A percentile compares a stretch with the other conserved stretches of the same genome.
Conservation (phyloP, 2,797 vertebrate genomes). For the Phataginus tricuspis region DNA sequence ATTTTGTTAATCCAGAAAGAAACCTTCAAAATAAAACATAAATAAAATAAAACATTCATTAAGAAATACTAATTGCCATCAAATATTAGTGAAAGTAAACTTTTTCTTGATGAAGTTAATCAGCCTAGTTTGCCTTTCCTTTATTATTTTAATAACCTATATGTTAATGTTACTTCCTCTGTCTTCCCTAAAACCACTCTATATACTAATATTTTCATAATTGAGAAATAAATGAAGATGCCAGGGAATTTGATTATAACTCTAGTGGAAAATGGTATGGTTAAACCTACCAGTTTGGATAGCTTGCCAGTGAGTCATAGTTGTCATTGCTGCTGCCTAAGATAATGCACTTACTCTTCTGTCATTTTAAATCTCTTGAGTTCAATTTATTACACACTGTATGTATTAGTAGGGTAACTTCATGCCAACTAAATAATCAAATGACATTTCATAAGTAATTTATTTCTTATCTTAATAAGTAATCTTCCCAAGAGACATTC, state of each 20-base stretch:
- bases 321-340: constrained; percentile 62
- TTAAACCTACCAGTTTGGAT: constrained; percentile 56
- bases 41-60: not conserved
- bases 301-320: constrained; percentile 65
- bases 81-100: not conserved
- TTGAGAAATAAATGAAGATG: constrained; percentile 28
- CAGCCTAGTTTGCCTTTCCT: not conserved
- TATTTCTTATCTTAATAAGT: constrained; percentile 65
- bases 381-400: constrained; percentile 58
- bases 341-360: constrained; percentile 66
- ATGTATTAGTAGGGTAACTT: constrained; percentile 39
- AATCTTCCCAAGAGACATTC: constrained; percentile 2
- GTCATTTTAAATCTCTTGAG: constrained; percentile 72
- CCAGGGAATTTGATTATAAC: constrained; percentile 41
- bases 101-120: constrained; percentile 23
- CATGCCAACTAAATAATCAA: constrained; percentile 64
- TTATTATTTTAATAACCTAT: constrained; percentile 16
- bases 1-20: constrained; percentile 20
- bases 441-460: constrained; percentile 60
- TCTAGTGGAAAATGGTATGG: not conserved
- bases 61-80: constrained; percentile 6
- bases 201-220: constrained; percentile 11
- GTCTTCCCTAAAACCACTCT: not conserved
- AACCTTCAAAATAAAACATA: not conserved
- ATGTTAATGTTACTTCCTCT: not conserved